A percentile compares a stretch with the other conserved stretches of the same genome.
phyloP scores from a whole-genome alignment of 2,797 vertebrate species.

The Dryobates pubescens region DNA sequence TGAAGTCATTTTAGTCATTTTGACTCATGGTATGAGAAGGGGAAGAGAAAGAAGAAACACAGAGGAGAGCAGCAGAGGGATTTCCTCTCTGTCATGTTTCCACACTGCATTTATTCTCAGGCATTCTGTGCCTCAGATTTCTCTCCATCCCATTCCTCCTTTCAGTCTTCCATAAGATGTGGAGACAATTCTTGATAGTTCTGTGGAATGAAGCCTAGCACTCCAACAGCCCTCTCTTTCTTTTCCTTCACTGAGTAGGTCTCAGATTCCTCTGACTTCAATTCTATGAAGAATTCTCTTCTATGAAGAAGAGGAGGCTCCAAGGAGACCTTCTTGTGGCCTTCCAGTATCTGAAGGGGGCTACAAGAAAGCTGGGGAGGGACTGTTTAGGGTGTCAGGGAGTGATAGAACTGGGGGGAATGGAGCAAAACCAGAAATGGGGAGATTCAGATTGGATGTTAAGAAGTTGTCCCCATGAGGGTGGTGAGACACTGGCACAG shows the following conservation, averaged over 20 bases:
- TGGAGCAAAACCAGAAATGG: too few relatives aligned
- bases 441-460: too few relatives aligned
- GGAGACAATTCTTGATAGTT: constrained; percentile 7
- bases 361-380: too few relatives aligned
- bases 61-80: background rate
- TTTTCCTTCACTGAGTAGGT: background rate
- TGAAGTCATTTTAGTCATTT: constrained; percentile 14
- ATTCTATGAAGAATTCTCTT: too few relatives aligned
- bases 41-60: background rate
- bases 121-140: background rate
- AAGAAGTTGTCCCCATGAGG: too few relatives aligned
- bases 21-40: constrained; percentile 16
- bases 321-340: too few relatives aligned
- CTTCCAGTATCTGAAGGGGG: too few relatives aligned
- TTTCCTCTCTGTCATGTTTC: constrained; percentile 22
- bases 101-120: constrained; percentile 24
- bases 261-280: background rate
- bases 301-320: too few relatives aligned
- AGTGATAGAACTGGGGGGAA: too few relatives aligned
- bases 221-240: background rate
- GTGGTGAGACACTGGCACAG: too few relatives aligned
- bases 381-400: too few relatives aligned
- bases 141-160: background rate
- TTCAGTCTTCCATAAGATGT: constrained; percentile 33
- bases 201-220: constrained; percentile 1